A percentile compares a stretch with the other conserved stretches of the same genome.
phyloP scores from a whole-genome alignment of 2,888 invertebrate genomes.

The Quadroppia sp. region DNA sequence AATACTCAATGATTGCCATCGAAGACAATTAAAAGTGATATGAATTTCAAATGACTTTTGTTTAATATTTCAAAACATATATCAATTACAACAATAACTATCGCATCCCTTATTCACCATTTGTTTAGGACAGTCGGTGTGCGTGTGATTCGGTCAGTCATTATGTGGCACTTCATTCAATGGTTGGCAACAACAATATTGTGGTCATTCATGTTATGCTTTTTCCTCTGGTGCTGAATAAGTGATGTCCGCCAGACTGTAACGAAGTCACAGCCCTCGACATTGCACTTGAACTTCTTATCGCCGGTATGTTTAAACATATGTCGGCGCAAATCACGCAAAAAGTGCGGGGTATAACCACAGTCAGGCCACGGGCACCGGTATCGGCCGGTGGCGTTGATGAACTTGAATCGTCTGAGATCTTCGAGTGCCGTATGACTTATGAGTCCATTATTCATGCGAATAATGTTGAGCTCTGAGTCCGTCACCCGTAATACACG shows the following conservation, averaged over 20 bases:
- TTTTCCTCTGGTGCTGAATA: constrained; percentile 31
- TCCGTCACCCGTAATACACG: not conserved
- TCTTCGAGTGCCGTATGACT: not conserved
- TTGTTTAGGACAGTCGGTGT: no score
- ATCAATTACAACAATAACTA: no score
- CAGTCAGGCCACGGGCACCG: constrained; percentile 38
- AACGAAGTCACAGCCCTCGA: constrained; percentile 15
- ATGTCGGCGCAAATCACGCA: constrained; percentile 28
- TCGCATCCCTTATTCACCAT: no score
- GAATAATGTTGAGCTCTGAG: constrained; percentile 1
- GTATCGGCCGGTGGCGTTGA: constrained; percentile 10
- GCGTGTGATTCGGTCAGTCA: not conserved
- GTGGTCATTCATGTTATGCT: not conserved
- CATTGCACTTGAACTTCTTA: constrained; percentile 34
- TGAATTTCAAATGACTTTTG: no score
- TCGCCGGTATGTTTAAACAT: constrained; percentile 37
- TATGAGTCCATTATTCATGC: not conserved
- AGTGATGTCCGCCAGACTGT: constrained; percentile 31
- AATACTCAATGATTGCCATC: no score
- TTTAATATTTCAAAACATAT: no score
- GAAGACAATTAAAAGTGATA: no score
- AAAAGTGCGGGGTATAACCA: constrained; percentile 32
- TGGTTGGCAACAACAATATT: not conserved
- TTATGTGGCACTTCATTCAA: not conserved
- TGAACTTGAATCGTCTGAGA: not conserved